Conservation (phyloP, 35 echinoderm and acorn worm genomes). For the Lytechinus pictus region DNA sequence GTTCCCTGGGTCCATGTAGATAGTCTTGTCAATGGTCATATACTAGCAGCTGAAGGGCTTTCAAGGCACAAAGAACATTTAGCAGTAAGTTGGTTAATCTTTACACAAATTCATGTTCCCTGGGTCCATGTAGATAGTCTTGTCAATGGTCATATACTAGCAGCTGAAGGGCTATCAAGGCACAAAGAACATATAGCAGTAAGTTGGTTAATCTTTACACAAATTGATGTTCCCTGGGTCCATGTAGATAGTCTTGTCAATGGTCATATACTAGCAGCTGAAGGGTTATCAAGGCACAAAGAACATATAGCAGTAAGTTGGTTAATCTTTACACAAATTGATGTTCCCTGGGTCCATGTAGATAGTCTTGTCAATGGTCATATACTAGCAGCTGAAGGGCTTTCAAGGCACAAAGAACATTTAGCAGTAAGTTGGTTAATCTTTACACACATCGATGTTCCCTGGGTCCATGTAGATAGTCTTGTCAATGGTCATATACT, state of each 20-base stretch:
- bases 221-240: slow-evolving; percentile 62
- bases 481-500: slow-evolving; percentile 89
- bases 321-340: not conserved
- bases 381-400: slow-evolving; percentile 83
- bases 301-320: slow-evolving; percentile 84
- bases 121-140: slow-evolving; percentile 95
- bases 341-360: slow-evolving; percentile 79
- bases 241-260: slow-evolving; percentile 93
- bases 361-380: slow-evolving; percentile 94
- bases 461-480: slow-evolving; percentile 91
- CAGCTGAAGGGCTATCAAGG: slow-evolving; percentile 74
- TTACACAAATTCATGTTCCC: too few relatives aligned
- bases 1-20: too few relatives aligned
- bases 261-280: slow-evolving; percentile 89
- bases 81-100: too few relatives aligned
- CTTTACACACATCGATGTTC: not conserved
- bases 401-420: slow-evolving; percentile 74
- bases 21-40: too few relatives aligned
- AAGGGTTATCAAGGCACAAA: slow-evolving; percentile 70
- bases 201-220: slow-evolving; percentile 43
- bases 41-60: too few relatives aligned
- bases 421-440: slow-evolving; percentile 77
- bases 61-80: too few relatives aligned
- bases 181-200: slow-evolving; percentile 88
- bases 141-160: slow-evolving; percentile 88